Evolutionary conservation across 2,113 vertebrate species (phyloP).

Genomic region (Vulpes vulpes): DNA sequence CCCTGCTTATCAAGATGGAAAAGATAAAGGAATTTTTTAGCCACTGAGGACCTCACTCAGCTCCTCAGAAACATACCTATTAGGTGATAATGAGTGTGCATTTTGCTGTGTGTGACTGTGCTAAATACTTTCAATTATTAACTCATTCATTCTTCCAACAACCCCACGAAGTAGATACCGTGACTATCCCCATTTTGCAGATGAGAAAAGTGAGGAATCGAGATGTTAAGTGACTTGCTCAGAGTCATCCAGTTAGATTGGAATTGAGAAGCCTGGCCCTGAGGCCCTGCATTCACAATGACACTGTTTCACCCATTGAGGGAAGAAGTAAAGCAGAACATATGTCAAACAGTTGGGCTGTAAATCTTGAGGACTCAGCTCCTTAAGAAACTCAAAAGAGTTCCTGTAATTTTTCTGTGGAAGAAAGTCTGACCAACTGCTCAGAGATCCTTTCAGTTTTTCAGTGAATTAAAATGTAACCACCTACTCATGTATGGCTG

Average conservation of each 20-base stretch:
- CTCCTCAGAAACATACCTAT: background rate
- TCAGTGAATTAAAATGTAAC: constrained; percentile 63
- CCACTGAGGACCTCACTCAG: background rate
- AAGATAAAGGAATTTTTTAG: background rate
- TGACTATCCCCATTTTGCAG: background rate
- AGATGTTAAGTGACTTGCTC: background rate
- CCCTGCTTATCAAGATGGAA: background rate
- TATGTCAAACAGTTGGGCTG: constrained; percentile 76
- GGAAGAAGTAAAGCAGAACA: constrained; percentile 26
- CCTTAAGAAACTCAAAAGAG: constrained; percentile 3
- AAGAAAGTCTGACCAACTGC: background rate
- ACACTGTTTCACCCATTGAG: background rate
- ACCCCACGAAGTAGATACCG: background rate
- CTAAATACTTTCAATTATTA: background rate
- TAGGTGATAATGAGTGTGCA: background rate
- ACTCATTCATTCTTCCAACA: background rate
- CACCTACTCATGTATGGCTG: background rate
- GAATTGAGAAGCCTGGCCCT: background rate
- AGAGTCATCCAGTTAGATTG: background rate
- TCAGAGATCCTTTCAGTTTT: background rate
- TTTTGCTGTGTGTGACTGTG: background rate
- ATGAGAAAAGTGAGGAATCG: background rate
- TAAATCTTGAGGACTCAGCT: background rate
- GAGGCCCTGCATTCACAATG: background rate
- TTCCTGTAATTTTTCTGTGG: background rate